Evolutionary conservation across 2,113 vertebrate species (phyloP).

Genomic region (Lanius collurio): DNA sequence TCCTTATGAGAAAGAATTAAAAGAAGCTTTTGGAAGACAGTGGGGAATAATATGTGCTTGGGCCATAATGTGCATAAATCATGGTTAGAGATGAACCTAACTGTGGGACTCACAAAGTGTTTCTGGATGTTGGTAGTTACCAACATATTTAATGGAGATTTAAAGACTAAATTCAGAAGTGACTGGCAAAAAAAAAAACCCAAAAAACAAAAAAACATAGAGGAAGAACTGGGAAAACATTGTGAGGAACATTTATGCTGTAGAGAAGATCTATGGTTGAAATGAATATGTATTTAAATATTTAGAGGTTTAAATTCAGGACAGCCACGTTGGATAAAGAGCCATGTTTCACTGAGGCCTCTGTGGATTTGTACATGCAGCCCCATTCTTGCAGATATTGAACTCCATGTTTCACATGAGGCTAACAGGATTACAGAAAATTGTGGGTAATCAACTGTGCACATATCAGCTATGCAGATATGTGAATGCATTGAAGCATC

Average conservation of each 20-base stretch:
- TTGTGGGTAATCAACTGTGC: not conserved
- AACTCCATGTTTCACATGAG: not conserved
- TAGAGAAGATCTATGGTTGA: not conserved
- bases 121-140: not conserved
- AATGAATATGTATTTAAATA: slow-evolving; percentile 39
- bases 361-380: not conserved
- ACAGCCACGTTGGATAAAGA: not conserved
- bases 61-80: not conserved
- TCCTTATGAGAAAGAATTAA: not conserved
- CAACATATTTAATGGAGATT: not conserved
- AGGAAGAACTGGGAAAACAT: not conserved
- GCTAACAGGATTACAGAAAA: not conserved
- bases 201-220: too few relatives aligned
- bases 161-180: not conserved
- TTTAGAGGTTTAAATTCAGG: slow-evolving; percentile 1
- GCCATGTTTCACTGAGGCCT: not conserved
- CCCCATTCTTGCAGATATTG: not conserved
- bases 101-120: not conserved
- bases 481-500: not conserved
- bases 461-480: not conserved
- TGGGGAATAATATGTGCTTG: not conserved
- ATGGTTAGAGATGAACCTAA: not conserved
- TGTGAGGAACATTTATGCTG: not conserved
- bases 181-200: not conserved
- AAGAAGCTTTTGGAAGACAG: not conserved